Evolutionary conservation across 2,113 vertebrate genomes (phyloP).

Genomic region (Dissostichus mawsoni): DNA sequence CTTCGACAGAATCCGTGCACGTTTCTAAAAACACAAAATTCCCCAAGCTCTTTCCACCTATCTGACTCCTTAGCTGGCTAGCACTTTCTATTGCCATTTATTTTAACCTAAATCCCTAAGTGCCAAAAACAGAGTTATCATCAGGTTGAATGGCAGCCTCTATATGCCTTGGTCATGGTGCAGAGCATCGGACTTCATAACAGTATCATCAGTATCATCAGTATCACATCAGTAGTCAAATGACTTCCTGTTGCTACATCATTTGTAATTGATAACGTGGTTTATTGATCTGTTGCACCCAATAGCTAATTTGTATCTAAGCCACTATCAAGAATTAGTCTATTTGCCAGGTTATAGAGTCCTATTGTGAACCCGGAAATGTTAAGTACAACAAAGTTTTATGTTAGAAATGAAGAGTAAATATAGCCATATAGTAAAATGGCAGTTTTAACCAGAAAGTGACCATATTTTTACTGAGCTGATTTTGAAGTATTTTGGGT

Average conservation of each 20-base stretch:
- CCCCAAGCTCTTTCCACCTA: not conserved
- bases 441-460: too few relatives aligned
- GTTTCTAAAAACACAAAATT: conserved; percentile 61
- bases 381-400: too few relatives aligned
- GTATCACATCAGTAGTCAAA: conserved; percentile 5
- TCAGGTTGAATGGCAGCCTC: conserved; percentile 22
- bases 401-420: too few relatives aligned
- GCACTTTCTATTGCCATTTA: conserved; percentile 11
- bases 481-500: too few relatives aligned
- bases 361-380: too few relatives aligned
- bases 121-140: conserved; percentile 55
- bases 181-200: conserved; percentile 16
- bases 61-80: conserved; percentile 2
- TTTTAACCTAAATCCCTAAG: conserved; percentile 47
- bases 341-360: too few relatives aligned
- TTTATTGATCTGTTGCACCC: conserved; percentile 38
- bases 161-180: conserved; percentile 22
- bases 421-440: too few relatives aligned
- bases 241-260: conserved; percentile 10
- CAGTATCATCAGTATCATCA: conserved; percentile 13
- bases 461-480: too few relatives aligned
- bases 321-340: not conserved
- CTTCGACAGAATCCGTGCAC: conserved; percentile 70
- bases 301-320: conserved; percentile 8
- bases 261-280: conserved; percentile 19